Evolutionary conservation across 2,797 vertebrate genomes (phyloP).

Genomic region (Enteromius paludinosus): DNA sequence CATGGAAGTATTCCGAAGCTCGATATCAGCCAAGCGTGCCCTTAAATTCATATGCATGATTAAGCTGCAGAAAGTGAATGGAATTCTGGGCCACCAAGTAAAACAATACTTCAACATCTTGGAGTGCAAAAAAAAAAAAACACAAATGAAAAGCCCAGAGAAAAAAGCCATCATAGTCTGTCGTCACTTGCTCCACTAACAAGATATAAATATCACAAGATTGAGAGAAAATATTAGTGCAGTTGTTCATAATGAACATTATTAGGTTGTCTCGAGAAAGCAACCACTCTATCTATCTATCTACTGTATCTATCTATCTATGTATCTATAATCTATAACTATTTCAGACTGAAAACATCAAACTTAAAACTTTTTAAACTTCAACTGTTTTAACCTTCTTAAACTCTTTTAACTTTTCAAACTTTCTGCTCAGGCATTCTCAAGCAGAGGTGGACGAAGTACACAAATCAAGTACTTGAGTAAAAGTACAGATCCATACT

Average conservation of each 20-base stretch:
- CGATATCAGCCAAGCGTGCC: slow-evolving; percentile 1
- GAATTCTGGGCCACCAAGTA: slow-evolving; percentile 43
- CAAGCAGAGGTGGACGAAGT: no score
- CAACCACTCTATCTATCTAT: no score
- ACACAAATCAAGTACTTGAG: no score
- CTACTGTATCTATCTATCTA: no score
- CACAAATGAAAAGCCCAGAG: slow-evolving; percentile 21
- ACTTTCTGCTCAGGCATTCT: no score
- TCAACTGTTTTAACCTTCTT: no score
- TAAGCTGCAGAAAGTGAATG: slow-evolving; percentile 41
- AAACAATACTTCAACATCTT: slow-evolving; percentile 45
- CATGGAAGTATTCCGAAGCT: slow-evolving; percentile 23
- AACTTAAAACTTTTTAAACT: no score
- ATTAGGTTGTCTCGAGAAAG: background rate
- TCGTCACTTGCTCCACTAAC: slow-evolving; percentile 57
- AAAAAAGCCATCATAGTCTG: slow-evolving; percentile 42
- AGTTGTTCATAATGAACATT: slow-evolving; percentile 57
- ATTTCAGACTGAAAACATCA: no score
- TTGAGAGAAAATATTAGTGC: slow-evolving; percentile 59
- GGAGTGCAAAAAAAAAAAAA: slow-evolving; percentile 21
- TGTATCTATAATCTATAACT: no score
- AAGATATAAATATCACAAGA: slow-evolving; percentile 62
- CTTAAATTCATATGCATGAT: slow-evolving; percentile 36
- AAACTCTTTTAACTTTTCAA: no score
- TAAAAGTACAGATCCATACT: no score